These are phyloP conservation scores for Pelodiscus sinensis DNA, from an alignment of 2,113 vertebrate species.

Conservation along the genomic window DNA sequence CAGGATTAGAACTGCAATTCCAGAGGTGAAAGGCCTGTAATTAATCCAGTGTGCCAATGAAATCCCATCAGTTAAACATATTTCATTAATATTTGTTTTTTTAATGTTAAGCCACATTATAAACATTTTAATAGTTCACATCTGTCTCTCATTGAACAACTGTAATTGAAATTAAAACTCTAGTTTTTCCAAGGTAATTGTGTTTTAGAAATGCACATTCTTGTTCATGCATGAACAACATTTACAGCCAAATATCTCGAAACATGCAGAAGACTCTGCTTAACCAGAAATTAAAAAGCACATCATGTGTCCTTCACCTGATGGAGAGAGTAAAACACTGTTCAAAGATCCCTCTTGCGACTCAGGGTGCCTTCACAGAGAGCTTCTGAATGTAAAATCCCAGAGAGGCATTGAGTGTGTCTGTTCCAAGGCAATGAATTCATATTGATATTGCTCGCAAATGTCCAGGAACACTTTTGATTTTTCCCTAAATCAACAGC, in stretches of 20 bases:
- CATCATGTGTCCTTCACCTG: background rate
- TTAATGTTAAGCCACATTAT: conserved; percentile 49
- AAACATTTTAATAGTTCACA: conserved; percentile 66
- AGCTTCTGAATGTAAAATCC: background rate
- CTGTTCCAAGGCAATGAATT: background rate
- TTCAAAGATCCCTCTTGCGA: background rate
- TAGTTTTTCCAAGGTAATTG: conserved; percentile 35
- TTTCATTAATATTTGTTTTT: conserved; percentile 57
- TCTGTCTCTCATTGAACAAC: conserved; percentile 67
- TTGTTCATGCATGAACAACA: background rate
- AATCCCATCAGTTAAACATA: conserved; percentile 27
- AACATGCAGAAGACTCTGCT: background rate
- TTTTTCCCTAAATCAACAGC: background rate
- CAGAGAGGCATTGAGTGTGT: background rate
- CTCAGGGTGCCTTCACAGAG: background rate
- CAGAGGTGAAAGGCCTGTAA: conserved; percentile 64
- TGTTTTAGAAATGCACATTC: conserved; percentile 39
- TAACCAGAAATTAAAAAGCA: background rate
- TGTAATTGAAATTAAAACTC: conserved; percentile 69
- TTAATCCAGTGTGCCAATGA: conserved; percentile 71
- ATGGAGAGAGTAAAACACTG: background rate
- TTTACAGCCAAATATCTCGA: background rate
- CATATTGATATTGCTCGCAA: background rate
- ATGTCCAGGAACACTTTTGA: background rate
- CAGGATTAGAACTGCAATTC: conserved; percentile 50